These are phyloP conservation scores for Tylochromis polylepis DNA, from an alignment of 2,113 vertebrate species.

Conservation along the genomic window DNA sequence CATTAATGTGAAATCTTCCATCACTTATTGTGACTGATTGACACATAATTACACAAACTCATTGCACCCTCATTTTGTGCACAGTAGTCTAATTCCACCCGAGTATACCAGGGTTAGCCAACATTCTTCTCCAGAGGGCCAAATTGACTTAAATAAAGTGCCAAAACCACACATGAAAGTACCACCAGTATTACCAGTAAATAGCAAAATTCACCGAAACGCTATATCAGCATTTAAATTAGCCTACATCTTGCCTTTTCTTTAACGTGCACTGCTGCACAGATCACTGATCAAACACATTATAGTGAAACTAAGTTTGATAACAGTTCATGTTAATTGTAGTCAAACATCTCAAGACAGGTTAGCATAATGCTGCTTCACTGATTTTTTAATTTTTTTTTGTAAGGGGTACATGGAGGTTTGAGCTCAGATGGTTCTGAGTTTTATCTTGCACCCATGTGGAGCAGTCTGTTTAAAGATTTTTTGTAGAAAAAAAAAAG, in stretches of 20 bases:
- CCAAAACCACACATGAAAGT: neutral
- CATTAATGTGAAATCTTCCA: neutral
- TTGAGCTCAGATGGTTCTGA: neutral
- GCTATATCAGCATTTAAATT: neutral
- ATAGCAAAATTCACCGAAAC: neutral
- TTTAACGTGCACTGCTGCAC: neutral
- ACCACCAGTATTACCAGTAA: neutral
- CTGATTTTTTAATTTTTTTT: neutral
- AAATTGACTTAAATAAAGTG: too few relatives aligned
- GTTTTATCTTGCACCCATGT: neutral
- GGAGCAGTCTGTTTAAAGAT: neutral
- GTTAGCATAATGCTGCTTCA: neutral
- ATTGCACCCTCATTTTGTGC: neutral
- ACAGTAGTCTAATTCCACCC: neutral
- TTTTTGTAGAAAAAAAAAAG: neutral
- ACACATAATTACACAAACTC: neutral
- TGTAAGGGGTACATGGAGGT: neutral
- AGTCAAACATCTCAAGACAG: neutral
- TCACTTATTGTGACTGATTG: neutral
- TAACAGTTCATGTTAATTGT: neutral
- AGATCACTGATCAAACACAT: neutral
- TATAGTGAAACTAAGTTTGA: neutral
- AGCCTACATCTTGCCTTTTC: accelerated
- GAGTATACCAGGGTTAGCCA: neutral
- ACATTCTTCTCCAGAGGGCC: too few relatives aligned